Evolutionary conservation across 1,140 invertebrate species (phyloP), one percentile per base, ranked within the genome.

Genomic region (Oreohelix idahoensis): DNA sequence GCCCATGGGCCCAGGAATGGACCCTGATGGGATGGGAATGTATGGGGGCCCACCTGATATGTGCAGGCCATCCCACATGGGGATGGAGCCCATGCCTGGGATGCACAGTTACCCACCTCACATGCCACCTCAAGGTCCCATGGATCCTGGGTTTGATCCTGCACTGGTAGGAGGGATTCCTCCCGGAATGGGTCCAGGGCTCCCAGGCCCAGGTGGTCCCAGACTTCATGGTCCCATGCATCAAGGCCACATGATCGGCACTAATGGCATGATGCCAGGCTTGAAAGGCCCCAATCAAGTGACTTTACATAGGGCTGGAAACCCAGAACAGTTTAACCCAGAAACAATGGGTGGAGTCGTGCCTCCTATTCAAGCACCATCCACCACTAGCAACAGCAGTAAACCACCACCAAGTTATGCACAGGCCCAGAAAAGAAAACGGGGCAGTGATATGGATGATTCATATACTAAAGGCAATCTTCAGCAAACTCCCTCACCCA

Each of bases 401-500:
- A 92, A 92, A 87, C 92, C 91, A 29, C 91, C 91, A 17, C 91
- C 91, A 26, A 90, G 89, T 84, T 92, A 92, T 87, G 91, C 90
- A 84, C 91, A 92, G 85, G 87, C 88, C 53, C 89, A 90, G 82
- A 92, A 92, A 86, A 84, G 92, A 70, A 91, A 91, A 86, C 86
- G 90, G 35, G 90, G 89, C 23, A 89, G 90, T 70, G 86, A 91
- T 36, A 90, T 91, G 45, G 91, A 92, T 83, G 80, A 70, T 42
- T 42, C 38, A 5, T 82, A 82, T 51, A 83, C 92, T 36, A 92
- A 90, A 82, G 92, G 91, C 88, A 97, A 97, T 93, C 93, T 98
- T 85, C 98, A 98, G 96, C 97, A 97, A 66, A 97, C 98, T 85
- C 97, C 97, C 83, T 98, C 97, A 79, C 97, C 97, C 45, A 97